Percentiles rank a stretch among this genome's conserved stretches.
Conservation (phyloP, 2,113 vertebrate species). For the Lasiurus borealis region DNA sequence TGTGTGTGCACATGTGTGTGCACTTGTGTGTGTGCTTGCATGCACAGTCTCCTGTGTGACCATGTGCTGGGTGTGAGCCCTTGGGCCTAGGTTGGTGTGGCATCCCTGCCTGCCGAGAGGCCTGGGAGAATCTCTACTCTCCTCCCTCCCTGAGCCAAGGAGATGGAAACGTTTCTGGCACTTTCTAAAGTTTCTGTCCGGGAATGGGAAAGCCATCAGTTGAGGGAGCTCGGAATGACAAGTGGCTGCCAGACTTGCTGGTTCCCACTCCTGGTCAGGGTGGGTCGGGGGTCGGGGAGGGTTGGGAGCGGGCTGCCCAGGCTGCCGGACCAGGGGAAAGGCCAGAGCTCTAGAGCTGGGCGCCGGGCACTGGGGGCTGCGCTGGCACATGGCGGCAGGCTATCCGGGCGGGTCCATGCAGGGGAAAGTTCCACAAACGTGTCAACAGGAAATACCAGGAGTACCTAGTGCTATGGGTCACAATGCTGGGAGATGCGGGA, state of each 20-base stretch:
- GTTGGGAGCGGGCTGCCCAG: neutral
- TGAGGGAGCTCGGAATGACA: neutral
- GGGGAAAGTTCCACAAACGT: neutral
- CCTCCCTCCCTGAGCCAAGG: constrained; percentile 4
- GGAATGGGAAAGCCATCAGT: constrained; percentile 54
- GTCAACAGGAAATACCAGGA: neutral
- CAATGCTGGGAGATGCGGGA: neutral
- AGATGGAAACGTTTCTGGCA: constrained; percentile 49
- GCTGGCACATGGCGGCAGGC: fast-evolving
- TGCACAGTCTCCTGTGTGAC: neutral
- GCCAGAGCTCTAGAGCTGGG: neutral
- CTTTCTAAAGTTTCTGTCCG: constrained; percentile 62
- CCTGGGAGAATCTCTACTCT: neutral
- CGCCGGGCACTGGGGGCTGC: neutral
- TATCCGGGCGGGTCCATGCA: neutral
- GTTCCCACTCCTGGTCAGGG: neutral
- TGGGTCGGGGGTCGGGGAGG: fast-evolving
- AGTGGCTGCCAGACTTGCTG: neutral
- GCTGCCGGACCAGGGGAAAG: neutral
- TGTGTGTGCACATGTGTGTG: too few relatives aligned
- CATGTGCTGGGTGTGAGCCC: fast-evolving
- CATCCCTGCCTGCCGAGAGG: neutral
- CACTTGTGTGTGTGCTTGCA: neutral
- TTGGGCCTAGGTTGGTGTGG: neutral
- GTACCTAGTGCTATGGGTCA: fast-evolving